phyloP scores from a whole-genome alignment of 1,140 invertebrate species.

The Drosophila truncata region DNA sequence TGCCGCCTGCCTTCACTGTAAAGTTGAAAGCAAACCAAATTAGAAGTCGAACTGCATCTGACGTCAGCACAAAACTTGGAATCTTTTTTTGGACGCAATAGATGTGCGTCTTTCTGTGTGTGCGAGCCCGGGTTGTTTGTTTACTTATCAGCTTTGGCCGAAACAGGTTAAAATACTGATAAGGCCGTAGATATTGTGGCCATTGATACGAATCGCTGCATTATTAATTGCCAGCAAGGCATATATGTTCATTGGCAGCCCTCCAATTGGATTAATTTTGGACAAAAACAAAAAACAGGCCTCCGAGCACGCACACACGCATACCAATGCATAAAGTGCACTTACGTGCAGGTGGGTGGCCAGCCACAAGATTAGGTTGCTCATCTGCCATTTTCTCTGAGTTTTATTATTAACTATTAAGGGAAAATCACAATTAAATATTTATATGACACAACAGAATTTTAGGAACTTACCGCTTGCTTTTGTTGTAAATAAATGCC shows the following conservation, averaged over 20 bases:
- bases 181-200: slow-evolving; percentile 44
- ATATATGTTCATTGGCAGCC: not conserved
- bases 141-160: slow-evolving; percentile 57
- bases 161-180: slow-evolving; percentile 56
- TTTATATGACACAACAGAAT: not conserved
- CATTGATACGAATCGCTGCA: slow-evolving; percentile 34
- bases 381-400: slow-evolving; percentile 85
- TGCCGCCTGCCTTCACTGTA: slow-evolving; percentile 95
- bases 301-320: slow-evolving; percentile 12
- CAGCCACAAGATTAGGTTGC: slow-evolving; percentile 90
- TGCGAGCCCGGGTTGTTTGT: slow-evolving; percentile 32
- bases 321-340: slow-evolving; percentile 30
- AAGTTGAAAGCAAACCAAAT: slow-evolving; percentile 38
- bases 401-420: not conserved
- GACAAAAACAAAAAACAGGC: slow-evolving; percentile 40
- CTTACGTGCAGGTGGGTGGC: slow-evolving; percentile 94
- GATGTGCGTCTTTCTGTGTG: slow-evolving; percentile 1
- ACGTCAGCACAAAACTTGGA: slow-evolving; percentile 53
- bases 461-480: slow-evolving; percentile 5
- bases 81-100: slow-evolving; percentile 49
- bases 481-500: slow-evolving; percentile 32
- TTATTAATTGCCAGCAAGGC: slow-evolving; percentile 39
- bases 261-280: slow-evolving; percentile 87
- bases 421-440: not conserved
- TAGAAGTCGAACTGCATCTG: slow-evolving; percentile 32